Conservation (phyloP, 2,888 invertebrate species). For the Protophormia terraenovae region DNA sequence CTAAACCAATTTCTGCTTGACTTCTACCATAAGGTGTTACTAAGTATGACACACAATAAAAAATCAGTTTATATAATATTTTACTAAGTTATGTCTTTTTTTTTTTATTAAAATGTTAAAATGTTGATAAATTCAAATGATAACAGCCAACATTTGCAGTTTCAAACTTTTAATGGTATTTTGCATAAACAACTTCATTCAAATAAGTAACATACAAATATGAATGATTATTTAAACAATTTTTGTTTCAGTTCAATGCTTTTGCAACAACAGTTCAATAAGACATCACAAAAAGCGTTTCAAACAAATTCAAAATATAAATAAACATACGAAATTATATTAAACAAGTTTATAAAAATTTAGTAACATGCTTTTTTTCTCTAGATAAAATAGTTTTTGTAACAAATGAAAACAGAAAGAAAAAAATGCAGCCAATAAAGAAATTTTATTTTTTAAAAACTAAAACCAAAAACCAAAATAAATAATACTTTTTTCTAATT, state of each 20-base stretch:
- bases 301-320: background rate
- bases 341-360: background rate
- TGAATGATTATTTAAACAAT: background rate
- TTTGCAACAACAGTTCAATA: conserved; percentile 16
- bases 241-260: conserved; percentile 7
- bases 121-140: conserved; percentile 19
- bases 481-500: background rate
- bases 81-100: no score
- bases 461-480: background rate
- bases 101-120: conserved; percentile 15
- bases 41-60: no score
- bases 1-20: no score
- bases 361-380: conserved; percentile 24
- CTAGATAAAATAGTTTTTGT: background rate
- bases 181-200: conserved; percentile 47
- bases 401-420: conserved; percentile 1
- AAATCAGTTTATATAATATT: no score
- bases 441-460: background rate
- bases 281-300: conserved; percentile 62
- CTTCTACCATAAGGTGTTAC: no score
- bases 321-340: background rate
- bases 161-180: background rate
- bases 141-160: conserved; percentile 53
- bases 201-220: conserved; percentile 26
- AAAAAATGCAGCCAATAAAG: conserved; percentile 59